A percentile compares a stretch with the other conserved stretches of the same genome.
Evolutionary conservation across 2,888 invertebrate species (phyloP).

Genomic region (Ormyrus pomaceus): DNA sequence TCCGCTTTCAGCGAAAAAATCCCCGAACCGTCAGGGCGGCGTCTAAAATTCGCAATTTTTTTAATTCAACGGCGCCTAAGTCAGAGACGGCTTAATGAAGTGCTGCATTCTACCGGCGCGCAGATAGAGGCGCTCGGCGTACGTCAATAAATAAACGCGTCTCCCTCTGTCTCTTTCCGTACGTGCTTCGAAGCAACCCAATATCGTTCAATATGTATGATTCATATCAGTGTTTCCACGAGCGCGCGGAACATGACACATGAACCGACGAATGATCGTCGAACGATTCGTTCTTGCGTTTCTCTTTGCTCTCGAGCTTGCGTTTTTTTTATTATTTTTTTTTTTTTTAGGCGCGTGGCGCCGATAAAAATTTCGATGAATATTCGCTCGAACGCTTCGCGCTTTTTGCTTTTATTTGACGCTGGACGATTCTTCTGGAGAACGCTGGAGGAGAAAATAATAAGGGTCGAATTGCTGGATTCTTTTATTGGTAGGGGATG

Average conservation of each 20-base stretch:
- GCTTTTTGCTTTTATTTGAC: background rate
- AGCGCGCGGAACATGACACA: slow-evolving; percentile 35
- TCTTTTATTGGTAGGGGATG: no score
- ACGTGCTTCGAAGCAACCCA: slow-evolving; percentile 11
- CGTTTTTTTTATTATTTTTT: background rate
- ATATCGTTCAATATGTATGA: slow-evolving; percentile 60
- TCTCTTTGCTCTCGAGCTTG: no score
- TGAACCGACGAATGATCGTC: slow-evolving; percentile 19
- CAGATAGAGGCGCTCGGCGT: background rate
- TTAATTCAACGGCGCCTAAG: no score
- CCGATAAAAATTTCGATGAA: slow-evolving; percentile 39
- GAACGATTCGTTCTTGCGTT: background rate
- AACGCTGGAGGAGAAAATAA: no score
- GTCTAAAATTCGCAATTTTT: no score
- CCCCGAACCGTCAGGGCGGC: no score
- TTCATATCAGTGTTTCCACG: slow-evolving; percentile 54
- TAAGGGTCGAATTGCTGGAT: no score
- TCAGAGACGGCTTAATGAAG: no score
- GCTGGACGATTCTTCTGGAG: no score
- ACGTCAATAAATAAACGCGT: no score
- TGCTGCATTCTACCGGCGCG: no score
- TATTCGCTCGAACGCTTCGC: slow-evolving; percentile 5
- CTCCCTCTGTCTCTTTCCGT: background rate
- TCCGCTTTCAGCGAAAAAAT: no score
- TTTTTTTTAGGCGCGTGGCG: slow-evolving; percentile 4